Percentiles rank a stretch among this genome's conserved stretches.
phyloP scores from a whole-genome alignment of 2,888 invertebrate species.

The Adelognathus sp. region DNA sequence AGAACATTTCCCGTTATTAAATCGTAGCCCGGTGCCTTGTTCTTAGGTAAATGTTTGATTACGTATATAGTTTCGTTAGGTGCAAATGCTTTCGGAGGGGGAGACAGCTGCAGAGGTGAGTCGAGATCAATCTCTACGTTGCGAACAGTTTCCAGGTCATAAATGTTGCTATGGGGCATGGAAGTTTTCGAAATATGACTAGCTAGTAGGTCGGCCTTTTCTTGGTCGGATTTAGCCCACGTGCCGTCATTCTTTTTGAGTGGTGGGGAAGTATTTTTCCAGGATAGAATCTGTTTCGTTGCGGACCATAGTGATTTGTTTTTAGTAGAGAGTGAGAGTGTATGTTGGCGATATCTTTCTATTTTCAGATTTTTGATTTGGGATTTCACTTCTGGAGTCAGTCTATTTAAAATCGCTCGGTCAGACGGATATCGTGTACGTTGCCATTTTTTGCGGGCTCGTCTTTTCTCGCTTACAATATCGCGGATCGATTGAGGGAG shows the following conservation, averaged over 20 bases:
- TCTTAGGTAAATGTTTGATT: neutral
- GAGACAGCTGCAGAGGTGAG: neutral
- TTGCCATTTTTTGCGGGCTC: slow-evolving; percentile 7
- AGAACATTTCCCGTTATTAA: slow-evolving; percentile 63
- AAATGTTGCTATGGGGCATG: neutral
- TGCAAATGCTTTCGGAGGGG: neutral
- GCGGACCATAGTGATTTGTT: neutral
- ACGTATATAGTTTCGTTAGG: slow-evolving; percentile 13
- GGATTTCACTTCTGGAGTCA: slow-evolving; percentile 37
- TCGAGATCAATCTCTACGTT: neutral
- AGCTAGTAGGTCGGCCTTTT: slow-evolving; percentile 24
- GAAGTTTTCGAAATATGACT: neutral
- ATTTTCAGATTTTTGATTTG: neutral
- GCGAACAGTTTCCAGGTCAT: neutral
- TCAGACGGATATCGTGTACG: neutral
- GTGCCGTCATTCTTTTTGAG: slow-evolving; percentile 57
- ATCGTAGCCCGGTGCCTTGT: slow-evolving; percentile 63
- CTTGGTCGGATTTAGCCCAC: slow-evolving; percentile 46
- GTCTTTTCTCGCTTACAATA: slow-evolving; percentile 25
- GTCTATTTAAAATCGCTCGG: slow-evolving; percentile 23
- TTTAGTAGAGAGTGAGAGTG: neutral
- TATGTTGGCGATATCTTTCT: neutral
- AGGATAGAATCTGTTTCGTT: neutral
- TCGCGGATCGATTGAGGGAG: neutral
- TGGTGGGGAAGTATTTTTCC: neutral